Evolutionary conservation across 2,113 vertebrate species (phyloP).

Genomic region (Semnornis frantzii): DNA sequence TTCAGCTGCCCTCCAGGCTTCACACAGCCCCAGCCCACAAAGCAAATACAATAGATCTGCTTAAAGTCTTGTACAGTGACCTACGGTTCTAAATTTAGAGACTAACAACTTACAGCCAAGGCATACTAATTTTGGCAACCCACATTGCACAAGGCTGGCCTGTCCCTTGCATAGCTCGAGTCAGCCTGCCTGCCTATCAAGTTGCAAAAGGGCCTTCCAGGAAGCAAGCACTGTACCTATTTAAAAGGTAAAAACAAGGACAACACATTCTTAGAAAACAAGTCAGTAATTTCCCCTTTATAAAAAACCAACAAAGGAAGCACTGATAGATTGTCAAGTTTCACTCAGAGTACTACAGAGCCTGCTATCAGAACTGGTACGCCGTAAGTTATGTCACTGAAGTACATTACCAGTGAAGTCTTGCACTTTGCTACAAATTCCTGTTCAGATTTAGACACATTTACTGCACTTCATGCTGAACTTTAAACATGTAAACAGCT

Average conservation of each 20-base stretch:
- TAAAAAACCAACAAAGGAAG: constrained; percentile 4
- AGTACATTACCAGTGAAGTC: background rate
- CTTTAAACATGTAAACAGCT: background rate
- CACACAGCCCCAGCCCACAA: background rate
- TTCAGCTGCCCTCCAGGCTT: constrained; percentile 32
- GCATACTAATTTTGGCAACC: constrained; percentile 73
- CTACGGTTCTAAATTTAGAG: constrained; percentile 70
- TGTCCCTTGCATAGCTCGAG: background rate
- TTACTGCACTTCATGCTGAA: background rate
- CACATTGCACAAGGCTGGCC: constrained; percentile 42
- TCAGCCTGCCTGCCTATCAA: constrained; percentile 44
- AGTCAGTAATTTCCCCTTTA: background rate
- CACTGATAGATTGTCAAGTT: background rate
- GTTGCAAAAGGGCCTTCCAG: constrained; percentile 47
- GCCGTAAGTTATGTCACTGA: background rate
- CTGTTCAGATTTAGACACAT: background rate
- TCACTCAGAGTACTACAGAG: background rate
- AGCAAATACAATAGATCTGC: constrained; percentile 57
- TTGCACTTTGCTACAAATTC: background rate
- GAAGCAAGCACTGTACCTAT: constrained; percentile 26
- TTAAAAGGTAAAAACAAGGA: constrained; percentile 22
- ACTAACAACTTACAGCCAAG: constrained; percentile 50
- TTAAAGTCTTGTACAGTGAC: constrained; percentile 55
- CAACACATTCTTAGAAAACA: constrained; percentile 52
- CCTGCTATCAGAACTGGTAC: background rate